These are phyloP conservation scores for Leptinotarsa peninsularis DNA, from an alignment of 2,888 invertebrate species.

Conservation along the genomic window DNA sequence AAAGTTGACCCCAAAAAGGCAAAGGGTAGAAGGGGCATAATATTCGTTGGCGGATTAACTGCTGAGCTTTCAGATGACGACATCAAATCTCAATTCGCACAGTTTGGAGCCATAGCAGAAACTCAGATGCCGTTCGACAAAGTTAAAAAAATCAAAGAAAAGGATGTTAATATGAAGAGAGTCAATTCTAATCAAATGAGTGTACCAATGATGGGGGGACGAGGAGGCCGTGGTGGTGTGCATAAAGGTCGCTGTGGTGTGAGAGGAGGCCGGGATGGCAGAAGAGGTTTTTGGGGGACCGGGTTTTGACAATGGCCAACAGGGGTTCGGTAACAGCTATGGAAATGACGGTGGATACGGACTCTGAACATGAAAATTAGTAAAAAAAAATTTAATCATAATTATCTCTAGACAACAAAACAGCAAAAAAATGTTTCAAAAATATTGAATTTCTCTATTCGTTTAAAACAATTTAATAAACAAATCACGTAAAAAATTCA, in stretches of 20 bases:
- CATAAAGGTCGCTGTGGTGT: constrained; percentile 45
- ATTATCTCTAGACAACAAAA: too few species aligned
- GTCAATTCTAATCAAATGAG: constrained; percentile 86
- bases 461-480: too few species aligned
- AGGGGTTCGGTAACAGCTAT: constrained; percentile 69
- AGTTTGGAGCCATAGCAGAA: constrained; percentile 88
- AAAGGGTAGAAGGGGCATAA: constrained; percentile 93
- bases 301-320: not conserved
- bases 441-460: too few species aligned
- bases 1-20: constrained; percentile 78
- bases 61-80: constrained; percentile 93
- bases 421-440: too few species aligned
- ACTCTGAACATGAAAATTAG: too few species aligned
- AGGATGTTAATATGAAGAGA: constrained; percentile 87
- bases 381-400: too few species aligned
- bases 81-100: constrained; percentile 87
- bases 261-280: constrained; percentile 55
- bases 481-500: too few species aligned
- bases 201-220: constrained; percentile 48
- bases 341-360: constrained; percentile 60
- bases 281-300: not conserved
- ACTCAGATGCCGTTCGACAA: too few species aligned
- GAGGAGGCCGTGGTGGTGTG: not conserved
- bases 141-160: too few species aligned
- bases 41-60: constrained; percentile 95